phyloP scores from a whole-genome alignment of 1,140 invertebrate genomes.

The Anoplolepis gracilipes region DNA sequence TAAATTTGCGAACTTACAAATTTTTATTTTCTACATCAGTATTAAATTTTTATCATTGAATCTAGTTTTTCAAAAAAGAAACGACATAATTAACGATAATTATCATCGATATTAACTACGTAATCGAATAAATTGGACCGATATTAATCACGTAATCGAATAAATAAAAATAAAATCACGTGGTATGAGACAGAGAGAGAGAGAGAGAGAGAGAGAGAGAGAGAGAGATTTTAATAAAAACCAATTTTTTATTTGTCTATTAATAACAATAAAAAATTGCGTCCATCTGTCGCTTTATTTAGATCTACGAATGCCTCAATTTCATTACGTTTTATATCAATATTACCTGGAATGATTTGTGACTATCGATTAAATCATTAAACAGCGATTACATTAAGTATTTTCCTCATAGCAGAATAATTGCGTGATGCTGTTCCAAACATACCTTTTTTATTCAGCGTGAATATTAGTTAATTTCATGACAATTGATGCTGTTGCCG shows the following conservation, averaged over 20 bases:
- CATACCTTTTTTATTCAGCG: not conserved
- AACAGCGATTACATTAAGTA: conserved; percentile 34
- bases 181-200: too few relatives aligned
- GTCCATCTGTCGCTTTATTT: not conserved
- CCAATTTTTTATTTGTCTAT: not conserved
- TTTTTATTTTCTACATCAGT: not conserved
- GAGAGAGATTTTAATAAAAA: not conserved
- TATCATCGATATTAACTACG: not conserved
- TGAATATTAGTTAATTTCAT: conserved; percentile 15
- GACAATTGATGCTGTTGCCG: conserved; percentile 40
- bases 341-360: not conserved
- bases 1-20: conserved; percentile 30
- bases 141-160: not conserved
- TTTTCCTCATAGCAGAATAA: conserved; percentile 27
- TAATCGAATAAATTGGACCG: not conserved
- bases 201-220: too few relatives aligned
- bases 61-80: not conserved
- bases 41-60: not conserved
- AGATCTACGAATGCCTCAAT: not conserved
- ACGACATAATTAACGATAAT: not conserved
- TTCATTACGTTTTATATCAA: not conserved
- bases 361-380: not conserved
- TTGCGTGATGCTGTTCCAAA: not conserved
- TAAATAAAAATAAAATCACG: not conserved
- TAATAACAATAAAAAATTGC: not conserved